Evolutionary conservation across 2,797 vertebrate species (phyloP).

Genomic region (Danio aesculapii): DNA sequence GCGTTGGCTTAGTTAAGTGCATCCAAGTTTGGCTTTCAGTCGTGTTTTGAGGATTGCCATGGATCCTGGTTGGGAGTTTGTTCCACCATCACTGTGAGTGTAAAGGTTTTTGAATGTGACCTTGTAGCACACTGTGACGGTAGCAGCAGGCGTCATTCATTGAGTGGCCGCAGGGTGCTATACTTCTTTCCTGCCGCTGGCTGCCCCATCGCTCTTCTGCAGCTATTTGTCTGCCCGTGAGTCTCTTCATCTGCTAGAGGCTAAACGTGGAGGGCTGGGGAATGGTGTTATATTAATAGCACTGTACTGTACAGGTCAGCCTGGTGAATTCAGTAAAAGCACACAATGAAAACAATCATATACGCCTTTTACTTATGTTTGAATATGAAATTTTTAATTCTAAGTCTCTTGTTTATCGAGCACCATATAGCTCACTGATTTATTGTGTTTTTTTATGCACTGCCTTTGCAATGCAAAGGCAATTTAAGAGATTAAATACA

Average conservation of each 20-base stretch:
- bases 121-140: conserved; percentile 27
- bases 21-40: neutral
- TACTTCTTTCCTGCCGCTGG: conserved; percentile 2
- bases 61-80: neutral
- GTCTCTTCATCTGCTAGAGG: conserved; percentile 23
- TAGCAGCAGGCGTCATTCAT: conserved; percentile 16
- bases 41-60: neutral
- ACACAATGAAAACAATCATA: neutral
- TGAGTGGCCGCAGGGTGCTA: conserved; percentile 13
- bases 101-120: conserved; percentile 24
- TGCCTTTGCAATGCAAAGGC: neutral
- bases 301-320: neutral
- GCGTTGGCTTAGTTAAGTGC: neutral
- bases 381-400: neutral
- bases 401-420: neutral
- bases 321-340: neutral
- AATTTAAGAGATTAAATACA: neutral
- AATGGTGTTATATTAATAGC: conserved; percentile 24
- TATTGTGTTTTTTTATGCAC: neutral
- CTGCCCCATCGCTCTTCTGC: conserved; percentile 27
- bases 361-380: neutral
- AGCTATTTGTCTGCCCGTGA: conserved; percentile 5
- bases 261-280: neutral
- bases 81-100: neutral
- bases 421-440: neutral